Evolutionary conservation across 2,113 vertebrate species (phyloP).

Genomic region (Paradoxurus hermaphroditus): DNA sequence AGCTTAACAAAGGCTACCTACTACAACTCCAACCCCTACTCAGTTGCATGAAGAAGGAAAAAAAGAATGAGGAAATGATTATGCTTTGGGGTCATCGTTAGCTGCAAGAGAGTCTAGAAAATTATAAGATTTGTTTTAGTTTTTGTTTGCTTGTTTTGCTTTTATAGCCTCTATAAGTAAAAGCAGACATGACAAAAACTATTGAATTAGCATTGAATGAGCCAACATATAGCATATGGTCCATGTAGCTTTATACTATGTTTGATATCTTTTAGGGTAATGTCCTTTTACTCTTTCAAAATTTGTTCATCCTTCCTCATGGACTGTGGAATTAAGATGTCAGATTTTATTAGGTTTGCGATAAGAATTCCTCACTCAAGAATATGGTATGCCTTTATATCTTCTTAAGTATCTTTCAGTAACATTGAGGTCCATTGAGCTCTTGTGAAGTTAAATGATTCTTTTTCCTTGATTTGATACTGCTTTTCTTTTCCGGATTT

Average conservation of each 20-base stretch:
- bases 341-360: background rate
- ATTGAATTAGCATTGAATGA: background rate
- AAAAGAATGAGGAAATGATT: background rate
- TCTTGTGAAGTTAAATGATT: background rate
- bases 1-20: background rate
- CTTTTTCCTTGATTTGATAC: background rate
- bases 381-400: background rate
- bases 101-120: background rate
- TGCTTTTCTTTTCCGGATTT: background rate
- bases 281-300: background rate
- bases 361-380: background rate
- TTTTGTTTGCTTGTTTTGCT: background rate
- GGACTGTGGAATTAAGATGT: background rate
- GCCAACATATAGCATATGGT: background rate
- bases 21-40: background rate
- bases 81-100: background rate
- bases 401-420: background rate
- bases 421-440: background rate
- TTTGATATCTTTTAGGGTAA: background rate
- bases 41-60: background rate
- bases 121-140: background rate
- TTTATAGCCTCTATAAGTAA: background rate
- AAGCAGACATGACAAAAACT: background rate
- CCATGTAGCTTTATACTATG: background rate
- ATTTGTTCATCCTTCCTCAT: background rate